Conservation (phyloP, 2,113 vertebrate genomes). For the Antigone vipio region DNA sequence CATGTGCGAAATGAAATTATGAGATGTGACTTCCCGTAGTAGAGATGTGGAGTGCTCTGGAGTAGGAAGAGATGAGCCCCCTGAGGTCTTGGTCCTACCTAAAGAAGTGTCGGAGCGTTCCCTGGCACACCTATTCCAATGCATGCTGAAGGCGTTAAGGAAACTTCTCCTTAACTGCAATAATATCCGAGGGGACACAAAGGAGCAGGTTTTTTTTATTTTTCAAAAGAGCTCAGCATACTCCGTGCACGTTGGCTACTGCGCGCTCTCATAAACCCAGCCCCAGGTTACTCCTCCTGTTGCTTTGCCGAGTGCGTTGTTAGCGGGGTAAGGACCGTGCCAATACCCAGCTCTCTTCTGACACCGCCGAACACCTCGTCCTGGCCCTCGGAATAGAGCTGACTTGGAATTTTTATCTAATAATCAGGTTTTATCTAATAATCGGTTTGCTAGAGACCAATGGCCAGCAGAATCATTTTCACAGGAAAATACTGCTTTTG, state of each 20-base stretch:
- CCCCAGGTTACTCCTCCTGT: background rate
- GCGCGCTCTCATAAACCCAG: background rate
- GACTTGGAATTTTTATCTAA: background rate
- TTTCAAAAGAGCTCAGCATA: fast-evolving
- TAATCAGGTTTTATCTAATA: fast-evolving
- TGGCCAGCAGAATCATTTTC: background rate
- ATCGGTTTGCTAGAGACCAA: background rate
- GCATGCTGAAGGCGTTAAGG: fast-evolving
- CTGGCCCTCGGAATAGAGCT: background rate
- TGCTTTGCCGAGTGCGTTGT: fast-evolving
- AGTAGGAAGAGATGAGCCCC: background rate
- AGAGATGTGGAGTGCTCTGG: fast-evolving
- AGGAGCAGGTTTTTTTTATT: background rate
- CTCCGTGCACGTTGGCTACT: fast-evolving
- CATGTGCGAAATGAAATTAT: background rate
- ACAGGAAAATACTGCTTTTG: too few relatives aligned
- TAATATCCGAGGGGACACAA: background rate
- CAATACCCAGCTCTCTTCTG: fast-evolving
- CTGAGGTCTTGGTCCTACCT: background rate
- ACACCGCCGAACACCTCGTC: background rate
- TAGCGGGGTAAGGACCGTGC: background rate
- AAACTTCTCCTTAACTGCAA: background rate
- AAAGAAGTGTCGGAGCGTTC: fast-evolving
- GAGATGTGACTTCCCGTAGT: fast-evolving
- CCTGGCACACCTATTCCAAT: fast-evolving